A percentile compares a stretch with the other conserved stretches of the same genome.
phyloP scores from a whole-genome alignment of 1,140 invertebrate species.

The Eriosoma lanigerum region DNA sequence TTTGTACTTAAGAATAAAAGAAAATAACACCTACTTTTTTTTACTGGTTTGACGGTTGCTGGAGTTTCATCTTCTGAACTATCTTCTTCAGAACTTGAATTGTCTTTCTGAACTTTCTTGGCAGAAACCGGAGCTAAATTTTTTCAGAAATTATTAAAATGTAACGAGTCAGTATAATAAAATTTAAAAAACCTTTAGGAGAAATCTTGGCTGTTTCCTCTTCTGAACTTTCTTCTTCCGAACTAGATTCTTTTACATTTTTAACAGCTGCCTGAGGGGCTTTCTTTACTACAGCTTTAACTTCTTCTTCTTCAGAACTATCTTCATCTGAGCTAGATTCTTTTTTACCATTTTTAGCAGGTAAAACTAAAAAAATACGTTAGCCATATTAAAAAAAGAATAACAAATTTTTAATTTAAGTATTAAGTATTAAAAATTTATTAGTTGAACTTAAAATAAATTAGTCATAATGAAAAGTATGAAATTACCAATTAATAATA shows the following conservation, averaged over 20 bases:
- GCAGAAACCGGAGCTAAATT: not conserved
- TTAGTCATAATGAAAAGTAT: no score
- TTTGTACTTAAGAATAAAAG: no score
- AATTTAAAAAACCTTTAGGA: not conserved
- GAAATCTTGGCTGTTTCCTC: not conserved
- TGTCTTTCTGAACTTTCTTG: not conserved
- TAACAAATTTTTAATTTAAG: no score
- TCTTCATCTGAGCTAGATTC: slow-evolving; percentile 34
- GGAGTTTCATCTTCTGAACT: slow-evolving; percentile 26
- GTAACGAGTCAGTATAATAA: not conserved
- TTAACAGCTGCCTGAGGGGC: not conserved
- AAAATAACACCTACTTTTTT: not conserved
- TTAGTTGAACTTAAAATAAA: no score
- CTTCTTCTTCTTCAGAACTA: slow-evolving; percentile 38
- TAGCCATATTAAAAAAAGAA: no score
- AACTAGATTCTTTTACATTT: not conserved
- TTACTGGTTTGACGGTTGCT: slow-evolving; percentile 3
- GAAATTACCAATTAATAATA: no score
- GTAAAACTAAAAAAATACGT: not conserved
- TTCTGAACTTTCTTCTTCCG: slow-evolving; percentile 23
- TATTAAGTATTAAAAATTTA: no score
- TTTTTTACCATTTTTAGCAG: not conserved
- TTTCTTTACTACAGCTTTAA: not conserved
- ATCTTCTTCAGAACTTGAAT: slow-evolving; percentile 20
- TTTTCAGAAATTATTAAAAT: not conserved